Conservation (phyloP, 2,888 invertebrate species). For the Trissolcus brochymenae region DNA sequence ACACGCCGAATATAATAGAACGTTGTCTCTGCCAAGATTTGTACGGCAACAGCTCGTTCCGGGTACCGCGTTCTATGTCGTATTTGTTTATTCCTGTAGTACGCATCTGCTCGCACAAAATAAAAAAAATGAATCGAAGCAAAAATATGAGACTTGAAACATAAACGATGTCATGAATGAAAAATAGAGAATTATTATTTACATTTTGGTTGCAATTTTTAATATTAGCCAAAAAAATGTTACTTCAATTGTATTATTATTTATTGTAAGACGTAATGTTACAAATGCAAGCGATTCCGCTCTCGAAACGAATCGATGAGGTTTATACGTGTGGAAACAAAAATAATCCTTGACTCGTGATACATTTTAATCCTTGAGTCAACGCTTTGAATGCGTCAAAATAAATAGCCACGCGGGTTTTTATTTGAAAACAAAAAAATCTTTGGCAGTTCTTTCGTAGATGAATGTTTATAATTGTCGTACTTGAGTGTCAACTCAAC, state of each 20-base stretch:
- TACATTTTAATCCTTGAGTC: constrained; percentile 2
- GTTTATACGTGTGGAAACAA: constrained; percentile 57
- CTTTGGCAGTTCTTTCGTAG: not conserved
- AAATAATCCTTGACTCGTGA: constrained; percentile 62
- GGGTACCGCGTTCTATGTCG: not conserved
- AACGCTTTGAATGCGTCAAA: not conserved
- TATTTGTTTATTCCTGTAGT: constrained; percentile 1
- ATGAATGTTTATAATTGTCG: not conserved
- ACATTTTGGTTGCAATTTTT: constrained; percentile 33
- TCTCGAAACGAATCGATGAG: constrained; percentile 23
- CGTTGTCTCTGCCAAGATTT: constrained; percentile 33
- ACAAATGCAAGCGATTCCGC: constrained; percentile 31
- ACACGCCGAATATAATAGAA: constrained; percentile 20
- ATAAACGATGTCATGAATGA: constrained; percentile 3
- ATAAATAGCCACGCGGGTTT: too few species aligned
- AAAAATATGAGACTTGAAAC: not conserved
- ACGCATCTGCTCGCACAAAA: not conserved
- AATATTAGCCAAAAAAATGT: constrained; percentile 29
- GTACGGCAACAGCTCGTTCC: constrained; percentile 1
- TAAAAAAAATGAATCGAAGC: not conserved
- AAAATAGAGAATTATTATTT: constrained; percentile 21
- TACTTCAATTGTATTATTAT: constrained; percentile 35
- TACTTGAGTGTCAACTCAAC: too few species aligned
- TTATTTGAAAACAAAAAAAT: not conserved
- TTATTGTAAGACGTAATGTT: constrained; percentile 43